Evolutionary conservation across 2,888 invertebrate species (phyloP), one percentile per base, ranked within the genome.

Genomic region (Acronicta aceris): DNA sequence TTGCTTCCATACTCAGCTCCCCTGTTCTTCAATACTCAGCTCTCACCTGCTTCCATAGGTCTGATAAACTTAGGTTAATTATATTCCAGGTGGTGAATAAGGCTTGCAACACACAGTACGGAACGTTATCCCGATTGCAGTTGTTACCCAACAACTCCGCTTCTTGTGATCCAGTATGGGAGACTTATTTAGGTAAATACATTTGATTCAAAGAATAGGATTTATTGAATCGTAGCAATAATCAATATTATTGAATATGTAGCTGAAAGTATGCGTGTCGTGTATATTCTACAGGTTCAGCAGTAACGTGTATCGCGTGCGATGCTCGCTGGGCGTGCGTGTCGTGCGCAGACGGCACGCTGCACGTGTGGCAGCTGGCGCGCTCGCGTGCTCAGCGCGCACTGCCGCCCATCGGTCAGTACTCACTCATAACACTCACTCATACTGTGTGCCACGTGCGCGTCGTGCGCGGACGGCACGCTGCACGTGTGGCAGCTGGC

Each of bases 391-490:
- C 78, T 0, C 2, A 16, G 0, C 48, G 78, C 0, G 78, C 95
- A 0, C 95, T 96, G 41, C 96, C 96, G 7, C 95, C 95, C 6
- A 82, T 97, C 10, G 90, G 93, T 92, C 21, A 59, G 72, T 67
- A 16, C 38, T 38, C 38, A 38, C 38, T n/a, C 36, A 5, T 36
- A 36, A 36, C 36, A 36, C 36, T 36, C 36, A 2, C 21, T 21
- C 1, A 38, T n/a, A 38, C n/a, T n/a, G 5, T n/a, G 38, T 38
- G 36, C 36, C 81, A 93, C 96, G 50, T 95, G 96, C 79, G 96
- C 95, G 51, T 94, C 96, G 69, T 97, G 97, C 88, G 96, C 96
- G 66, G 97, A 97, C 92, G 94, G 95, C 47, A 95, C 96, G 47
- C 91, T 97, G 74, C 96, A 96, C 86, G 93, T 96, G 38, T 96